Evolutionary conservation across 2,797 vertebrate species (phyloP), one percentile per base, ranked within the genome.

Genomic region (Cryptoprocta ferox): DNA sequence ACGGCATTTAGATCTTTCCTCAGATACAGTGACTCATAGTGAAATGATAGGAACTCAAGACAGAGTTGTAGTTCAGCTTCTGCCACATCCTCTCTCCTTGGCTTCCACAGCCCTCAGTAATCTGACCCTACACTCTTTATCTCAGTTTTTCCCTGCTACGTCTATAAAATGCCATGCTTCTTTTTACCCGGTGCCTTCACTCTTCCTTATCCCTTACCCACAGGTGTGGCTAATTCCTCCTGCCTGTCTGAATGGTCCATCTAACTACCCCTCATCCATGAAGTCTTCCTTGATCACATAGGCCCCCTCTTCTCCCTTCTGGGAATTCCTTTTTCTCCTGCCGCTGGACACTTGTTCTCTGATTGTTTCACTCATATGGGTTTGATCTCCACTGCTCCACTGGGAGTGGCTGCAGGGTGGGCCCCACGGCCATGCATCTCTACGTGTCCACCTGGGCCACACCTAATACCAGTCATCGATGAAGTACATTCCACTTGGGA

Each of bases 381-480:
- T 56, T 89, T 66, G 70, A 24, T 59, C 48, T 94, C 26, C 37
- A 4, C 0, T 10, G 3, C 26, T 42, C 35, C 3, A 1, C 16
- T 26, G 2, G 19, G 24, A 76, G 53, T 42, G 70, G 37, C 50
- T 7, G 3, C 59, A 92, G 8, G n/a, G 15, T 16, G 11, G 65
- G 8, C 42, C 32, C 35, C 6, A 0, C 1, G 16, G 76, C 73
- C 7, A 1, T 35, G 35, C 16, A 11, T 61, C 37, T 50, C 63
- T 53, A 50, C 32, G 26, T 80, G 6, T 84, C 35, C 7, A 32
- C 19, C 89, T 11, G 18, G 37, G 70, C 39, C 28, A 19, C 0
- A 1, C 83, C 80, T 73, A 11, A 37, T 30, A 14, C 0, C 0
- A 0, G 4, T 8, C n/a, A 12, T 45, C 19, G 50, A 2, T 5